These are phyloP conservation scores for Erynnis tages DNA, from an alignment of 2,888 invertebrate genomes.

Conservation along the genomic window DNA sequence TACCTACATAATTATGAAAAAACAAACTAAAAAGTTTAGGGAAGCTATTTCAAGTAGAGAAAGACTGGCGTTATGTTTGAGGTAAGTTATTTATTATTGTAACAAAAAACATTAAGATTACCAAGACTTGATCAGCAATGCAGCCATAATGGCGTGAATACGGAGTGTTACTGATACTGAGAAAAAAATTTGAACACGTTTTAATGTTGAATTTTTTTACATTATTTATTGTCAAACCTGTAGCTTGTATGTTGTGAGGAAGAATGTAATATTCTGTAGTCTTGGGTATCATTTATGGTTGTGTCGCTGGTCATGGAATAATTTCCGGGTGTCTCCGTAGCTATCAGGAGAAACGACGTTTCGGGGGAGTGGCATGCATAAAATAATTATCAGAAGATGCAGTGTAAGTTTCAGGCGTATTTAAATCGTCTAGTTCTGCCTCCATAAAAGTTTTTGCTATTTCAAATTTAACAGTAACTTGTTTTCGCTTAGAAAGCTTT, in stretches of 20 bases:
- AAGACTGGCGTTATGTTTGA: constrained; percentile 34
- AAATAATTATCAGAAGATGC: neutral
- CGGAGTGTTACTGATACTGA: neutral
- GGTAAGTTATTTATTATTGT: constrained; percentile 25
- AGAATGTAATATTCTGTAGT: neutral
- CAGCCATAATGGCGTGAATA: neutral
- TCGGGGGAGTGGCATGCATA: too few relatives aligned
- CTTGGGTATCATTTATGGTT: neutral
- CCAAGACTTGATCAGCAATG: neutral
- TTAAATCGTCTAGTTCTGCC: neutral
- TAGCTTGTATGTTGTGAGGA: neutral
- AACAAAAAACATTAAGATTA: too few relatives aligned
- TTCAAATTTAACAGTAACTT: neutral
- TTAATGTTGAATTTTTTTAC: neutral
- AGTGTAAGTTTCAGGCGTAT: too few relatives aligned
- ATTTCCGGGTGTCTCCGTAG: neutral
- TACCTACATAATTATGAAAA: too few relatives aligned
- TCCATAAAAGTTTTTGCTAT: neutral
- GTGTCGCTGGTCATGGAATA: neutral
- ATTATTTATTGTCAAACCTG: neutral
- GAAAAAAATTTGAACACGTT: neutral
- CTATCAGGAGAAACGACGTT: too few relatives aligned
- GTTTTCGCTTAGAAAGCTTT: neutral
- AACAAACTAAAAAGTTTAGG: constrained; percentile 30
- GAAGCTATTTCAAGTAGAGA: constrained; percentile 35